phyloP scores from a whole-genome alignment of 1,140 invertebrate species.

The Oncopeltus fasciatus region DNA sequence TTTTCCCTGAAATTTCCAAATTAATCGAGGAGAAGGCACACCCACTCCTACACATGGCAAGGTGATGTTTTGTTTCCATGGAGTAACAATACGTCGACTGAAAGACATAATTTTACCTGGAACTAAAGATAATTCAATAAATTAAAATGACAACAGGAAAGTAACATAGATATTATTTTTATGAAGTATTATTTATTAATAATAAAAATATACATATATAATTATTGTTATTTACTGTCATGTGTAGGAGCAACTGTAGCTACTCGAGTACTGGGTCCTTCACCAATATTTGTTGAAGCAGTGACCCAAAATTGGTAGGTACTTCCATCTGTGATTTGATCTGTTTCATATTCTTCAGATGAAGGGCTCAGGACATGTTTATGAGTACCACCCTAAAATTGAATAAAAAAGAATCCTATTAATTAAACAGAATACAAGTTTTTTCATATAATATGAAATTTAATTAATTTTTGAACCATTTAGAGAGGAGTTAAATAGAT shows the following conservation, averaged over 20 bases:
- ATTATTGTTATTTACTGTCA: constrained; percentile 38
- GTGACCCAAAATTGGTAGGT: constrained; percentile 70
- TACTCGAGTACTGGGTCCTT: constrained; percentile 60
- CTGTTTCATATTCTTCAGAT: constrained; percentile 52
- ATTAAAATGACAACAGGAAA: neutral
- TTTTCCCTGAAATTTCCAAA: constrained; percentile 24
- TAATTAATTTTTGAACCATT: too few relatives aligned
- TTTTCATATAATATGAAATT: too few relatives aligned
- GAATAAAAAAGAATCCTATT: constrained; percentile 5
- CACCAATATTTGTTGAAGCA: constrained; percentile 63
- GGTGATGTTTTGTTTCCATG: constrained; percentile 70
- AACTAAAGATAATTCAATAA: constrained; percentile 33
- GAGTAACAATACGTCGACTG: constrained; percentile 55
- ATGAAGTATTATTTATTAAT: too few relatives aligned
- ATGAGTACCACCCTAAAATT: constrained; percentile 44
- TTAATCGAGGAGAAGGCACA: constrained; percentile 35
- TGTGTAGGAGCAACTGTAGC: constrained; percentile 60
- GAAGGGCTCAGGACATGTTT: constrained; percentile 48
- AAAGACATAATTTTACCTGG: constrained; percentile 70
- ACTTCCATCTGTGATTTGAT: constrained; percentile 51
- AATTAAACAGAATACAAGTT: too few relatives aligned
- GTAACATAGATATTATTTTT: neutral
- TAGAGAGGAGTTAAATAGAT: too few relatives aligned
- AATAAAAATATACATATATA: neutral
- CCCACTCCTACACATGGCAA: constrained; percentile 68